Base-by-base conservation (phyloP, 2,888 invertebrate species). In the Sipunculus nudus region DNA sequence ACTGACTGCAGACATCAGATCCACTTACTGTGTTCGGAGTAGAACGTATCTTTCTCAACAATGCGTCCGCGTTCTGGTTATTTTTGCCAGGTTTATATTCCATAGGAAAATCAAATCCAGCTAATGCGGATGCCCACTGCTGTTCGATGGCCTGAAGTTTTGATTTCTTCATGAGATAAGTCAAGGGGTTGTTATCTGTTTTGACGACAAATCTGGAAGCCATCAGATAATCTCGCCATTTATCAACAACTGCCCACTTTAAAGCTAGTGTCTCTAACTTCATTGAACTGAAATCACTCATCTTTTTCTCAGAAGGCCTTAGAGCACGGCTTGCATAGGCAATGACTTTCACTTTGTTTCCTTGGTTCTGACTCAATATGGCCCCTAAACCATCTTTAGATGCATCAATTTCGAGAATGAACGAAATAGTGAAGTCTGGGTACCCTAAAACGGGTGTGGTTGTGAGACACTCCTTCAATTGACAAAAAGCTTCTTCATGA, bases 91-190 rank as follows among this genome's bases (percentile, higher is more conserved):
- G 53, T n/a, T 63, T 49, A 48, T 71, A 61, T 21, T 63, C 60
- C 19, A 70, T 65, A 26, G 35, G 45, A 48, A 70, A 56, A 47
- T 68, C 49, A 41, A 67, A 72, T 16, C 54, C 45, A 10, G 68
- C 59, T 35, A 67, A 52, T 23, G 66, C 58, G 26, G 62, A 47
- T 10, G 58, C 54, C 71, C 68, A 68, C 10, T 64, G 38, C 53
- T 60, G 58, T 52, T 73, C 69, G 25, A 63, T 60, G 28, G 71
- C 70, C 29, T 57, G 61, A 8, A 70, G 41, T 56, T 70, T 68
- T 2, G 65, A 63, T 23, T 65, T 56, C 2, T 21, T 45, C 2
- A 48, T 23, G 35, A 56, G 10, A 38, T 48, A 56, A 1, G 26
- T 38, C 28, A 56, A 21, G 2, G 46, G 56, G 25, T 56, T 50